Percentiles rank a stretch among this genome's conserved stretches.
phyloP scores from a whole-genome alignment of 2,113 vertebrate genomes.

The Prolemur simus region DNA sequence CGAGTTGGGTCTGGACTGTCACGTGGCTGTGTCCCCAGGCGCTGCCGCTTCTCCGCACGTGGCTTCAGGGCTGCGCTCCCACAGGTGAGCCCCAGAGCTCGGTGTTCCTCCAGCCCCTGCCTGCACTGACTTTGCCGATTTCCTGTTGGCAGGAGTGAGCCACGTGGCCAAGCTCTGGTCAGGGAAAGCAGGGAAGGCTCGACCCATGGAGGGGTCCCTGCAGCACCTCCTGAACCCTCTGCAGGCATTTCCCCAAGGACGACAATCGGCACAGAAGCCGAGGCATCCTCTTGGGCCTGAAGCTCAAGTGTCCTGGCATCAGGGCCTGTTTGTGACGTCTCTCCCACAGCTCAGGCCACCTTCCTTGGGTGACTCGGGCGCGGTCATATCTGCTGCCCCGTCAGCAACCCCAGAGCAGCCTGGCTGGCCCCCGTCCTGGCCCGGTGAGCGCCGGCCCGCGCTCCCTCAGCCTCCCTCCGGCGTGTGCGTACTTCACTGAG shows the following conservation, averaged over 20 bases:
- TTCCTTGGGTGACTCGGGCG: background rate
- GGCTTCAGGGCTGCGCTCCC: fast-evolving
- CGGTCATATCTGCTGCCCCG: too few relatives aligned
- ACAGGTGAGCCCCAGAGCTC: background rate
- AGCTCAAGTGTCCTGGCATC: background rate
- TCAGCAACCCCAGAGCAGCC: background rate
- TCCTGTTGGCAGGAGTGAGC: too few relatives aligned
- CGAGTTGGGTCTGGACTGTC: background rate
- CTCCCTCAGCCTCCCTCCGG: background rate
- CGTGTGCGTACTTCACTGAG: fast-evolving
- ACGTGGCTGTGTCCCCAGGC: fast-evolving
- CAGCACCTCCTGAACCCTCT: too few relatives aligned
- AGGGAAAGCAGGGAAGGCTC: too few relatives aligned
- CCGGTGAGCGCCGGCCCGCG: background rate
- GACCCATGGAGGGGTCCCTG: fast-evolving
- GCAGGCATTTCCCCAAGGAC: background rate
- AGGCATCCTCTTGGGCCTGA: background rate
- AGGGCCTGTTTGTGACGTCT: background rate
- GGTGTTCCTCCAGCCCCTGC: background rate
- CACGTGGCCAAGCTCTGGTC: fast-evolving
- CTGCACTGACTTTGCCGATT: too few relatives aligned
- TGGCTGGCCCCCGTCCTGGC: too few relatives aligned
- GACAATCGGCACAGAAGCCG: background rate
- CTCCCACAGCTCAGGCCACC: fast-evolving
- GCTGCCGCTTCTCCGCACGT: fast-evolving